These are phyloP conservation scores for Globicephala melas DNA, from an alignment of 2,113 vertebrate species.

Conservation along the genomic window DNA sequence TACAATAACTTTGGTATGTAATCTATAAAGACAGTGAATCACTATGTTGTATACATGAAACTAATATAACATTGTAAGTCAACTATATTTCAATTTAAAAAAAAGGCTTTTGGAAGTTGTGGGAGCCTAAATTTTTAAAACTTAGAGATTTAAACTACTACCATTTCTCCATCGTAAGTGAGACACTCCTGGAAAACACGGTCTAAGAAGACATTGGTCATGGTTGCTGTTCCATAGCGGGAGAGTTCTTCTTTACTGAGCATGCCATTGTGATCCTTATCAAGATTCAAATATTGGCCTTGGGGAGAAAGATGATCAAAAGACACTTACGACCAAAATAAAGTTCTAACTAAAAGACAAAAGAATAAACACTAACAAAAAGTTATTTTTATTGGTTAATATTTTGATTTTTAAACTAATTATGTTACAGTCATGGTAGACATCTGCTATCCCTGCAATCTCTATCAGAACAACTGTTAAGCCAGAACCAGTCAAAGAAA, in stretches of 20 bases:
- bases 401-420: conserved; percentile 12
- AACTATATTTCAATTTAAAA: background rate
- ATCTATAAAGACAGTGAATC: background rate
- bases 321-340: background rate
- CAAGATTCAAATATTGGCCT: conserved; percentile 98
- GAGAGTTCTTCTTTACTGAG: conserved; percentile 98
- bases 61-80: background rate
- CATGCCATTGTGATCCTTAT: conserved; percentile 99
- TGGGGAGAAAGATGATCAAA: conserved; percentile 29
- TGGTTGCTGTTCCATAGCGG: conserved; percentile 95
- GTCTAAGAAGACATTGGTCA: conserved; percentile 96
- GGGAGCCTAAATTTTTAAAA: conserved; percentile 1
- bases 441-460: background rate
- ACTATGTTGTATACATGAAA: background rate
- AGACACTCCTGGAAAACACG: conserved; percentile 97
- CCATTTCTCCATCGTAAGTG: conserved; percentile 99
- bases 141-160: conserved; percentile 74
- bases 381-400: conserved; percentile 31
- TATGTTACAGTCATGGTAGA: background rate
- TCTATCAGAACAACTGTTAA: background rate
- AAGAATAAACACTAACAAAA: conserved; percentile 12
- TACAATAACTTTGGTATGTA: background rate
- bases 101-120: background rate
- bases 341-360: background rate
- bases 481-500: background rate